phyloP scores from a whole-genome alignment of 2,797 vertebrate genomes.

The Lophura swinhoii region DNA sequence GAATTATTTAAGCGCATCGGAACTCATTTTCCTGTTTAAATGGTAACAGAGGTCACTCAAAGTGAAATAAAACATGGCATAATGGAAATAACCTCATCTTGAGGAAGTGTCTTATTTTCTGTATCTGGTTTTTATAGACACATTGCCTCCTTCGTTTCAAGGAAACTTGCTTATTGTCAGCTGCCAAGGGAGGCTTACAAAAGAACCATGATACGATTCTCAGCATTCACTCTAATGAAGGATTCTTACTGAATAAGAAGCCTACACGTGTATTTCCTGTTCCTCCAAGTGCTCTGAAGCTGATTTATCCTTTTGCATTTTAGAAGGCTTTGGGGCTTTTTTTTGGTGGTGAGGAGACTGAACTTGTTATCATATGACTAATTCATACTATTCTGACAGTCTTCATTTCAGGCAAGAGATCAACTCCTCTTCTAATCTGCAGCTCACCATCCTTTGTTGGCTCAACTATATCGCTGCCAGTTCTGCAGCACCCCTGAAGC shows the following conservation, averaged over 20 bases:
- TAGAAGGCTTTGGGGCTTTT: neutral
- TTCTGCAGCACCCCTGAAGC: neutral
- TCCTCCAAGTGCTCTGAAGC: neutral
- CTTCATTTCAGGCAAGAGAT: neutral
- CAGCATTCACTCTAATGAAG: neutral
- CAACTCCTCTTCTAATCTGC: neutral
- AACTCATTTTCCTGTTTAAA: neutral
- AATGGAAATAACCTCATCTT: neutral
- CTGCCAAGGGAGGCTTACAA: neutral
- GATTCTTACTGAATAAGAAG: neutral
- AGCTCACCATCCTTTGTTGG: neutral
- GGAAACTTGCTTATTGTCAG: neutral
- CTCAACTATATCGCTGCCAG: neutral
- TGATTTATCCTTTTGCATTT: neutral
- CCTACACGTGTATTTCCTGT: neutral
- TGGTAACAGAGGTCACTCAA: neutral
- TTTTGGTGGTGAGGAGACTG: neutral
- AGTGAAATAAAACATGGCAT: neutral
- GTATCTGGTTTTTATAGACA: neutral
- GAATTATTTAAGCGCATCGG: neutral
- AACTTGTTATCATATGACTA: neutral
- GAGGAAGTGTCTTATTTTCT: neutral
- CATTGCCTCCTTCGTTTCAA: neutral
- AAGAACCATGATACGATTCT: neutral
- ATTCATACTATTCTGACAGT: neutral